Conservation (phyloP, 2,888 invertebrate genomes). For the Cataglyphis altisquamis region DNA sequence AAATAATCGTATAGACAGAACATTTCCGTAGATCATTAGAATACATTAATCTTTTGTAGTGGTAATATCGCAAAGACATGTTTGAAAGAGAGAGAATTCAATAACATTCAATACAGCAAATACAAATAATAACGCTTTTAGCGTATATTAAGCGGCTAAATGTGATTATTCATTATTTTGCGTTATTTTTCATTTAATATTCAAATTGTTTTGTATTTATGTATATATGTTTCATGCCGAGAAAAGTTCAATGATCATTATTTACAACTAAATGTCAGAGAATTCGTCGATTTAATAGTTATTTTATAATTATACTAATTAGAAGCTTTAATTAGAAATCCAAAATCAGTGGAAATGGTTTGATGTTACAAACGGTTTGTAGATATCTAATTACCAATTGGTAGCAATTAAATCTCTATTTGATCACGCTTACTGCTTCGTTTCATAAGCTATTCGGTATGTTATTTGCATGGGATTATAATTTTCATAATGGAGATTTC, state of each 20-base stretch:
- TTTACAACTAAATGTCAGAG: background rate
- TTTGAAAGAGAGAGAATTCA: background rate
- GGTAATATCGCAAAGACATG: no score
- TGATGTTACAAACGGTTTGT: background rate
- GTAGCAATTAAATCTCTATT: slow-evolving; percentile 30
- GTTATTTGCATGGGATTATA: slow-evolving; percentile 5
- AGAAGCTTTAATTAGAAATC: slow-evolving; percentile 27
- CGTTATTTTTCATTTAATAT: background rate
- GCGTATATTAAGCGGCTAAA: background rate
- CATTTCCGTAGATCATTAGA: no score
- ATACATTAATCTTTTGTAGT: no score
- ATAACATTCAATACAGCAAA: background rate
- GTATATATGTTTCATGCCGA: background rate
- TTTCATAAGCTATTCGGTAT: slow-evolving; percentile 2
- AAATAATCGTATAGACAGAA: no score
- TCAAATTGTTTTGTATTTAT: background rate
- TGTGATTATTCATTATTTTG: background rate
- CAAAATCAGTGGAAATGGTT: background rate
- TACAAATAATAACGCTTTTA: background rate
- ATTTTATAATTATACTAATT: slow-evolving; percentile 24
- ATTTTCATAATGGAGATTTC: slow-evolving; percentile 32
- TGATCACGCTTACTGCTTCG: background rate
- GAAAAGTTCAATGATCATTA: background rate
- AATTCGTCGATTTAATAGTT: background rate
- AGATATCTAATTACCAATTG: slow-evolving; percentile 38